Evolutionary conservation across 2,888 invertebrate genomes (phyloP), one percentile per base, ranked within the genome.

Genomic region (Phengaris arion): DNA sequence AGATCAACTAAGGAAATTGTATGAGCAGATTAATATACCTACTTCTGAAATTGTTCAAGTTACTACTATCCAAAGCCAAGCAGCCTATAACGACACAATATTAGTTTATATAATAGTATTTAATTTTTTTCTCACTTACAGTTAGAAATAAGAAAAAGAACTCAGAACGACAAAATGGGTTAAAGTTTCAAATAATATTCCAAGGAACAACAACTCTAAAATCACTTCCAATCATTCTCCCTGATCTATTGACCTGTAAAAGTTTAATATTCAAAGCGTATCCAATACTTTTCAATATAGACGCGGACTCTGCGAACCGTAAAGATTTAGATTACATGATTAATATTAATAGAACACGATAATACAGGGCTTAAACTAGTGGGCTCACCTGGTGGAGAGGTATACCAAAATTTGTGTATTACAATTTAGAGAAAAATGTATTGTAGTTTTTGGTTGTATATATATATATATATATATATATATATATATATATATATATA

Each of bases 121-220:
- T 35, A 35, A 35, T 35, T 4, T 35, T 22, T 35, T 35, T 35
- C 35, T 35, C 35, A 35, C 35, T 35, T 35, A 35, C 35, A 35
- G 4, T 4, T 4, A 35, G 35, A 35, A 35, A 35, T 4, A 35
- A 35, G 64, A 12, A 13, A 45, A 64, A 45, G 12, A 22, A 10
- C 55, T 55, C 55, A 45, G 6, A 12, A 12, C 13, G 12, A 10
- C 59, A 59, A 5, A 59, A 64, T 6, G 35, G 12, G 64, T 64
- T 45, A 9, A 10, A 64, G 22, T 64, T 75, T 75, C 70, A 74
- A 57, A 74, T 22, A 74, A 59, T 74, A 76, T 76, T 70, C 69
- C 69, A 48, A 48, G n/a, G 15, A 69, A 69, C 48, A 35, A 2
- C 2, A 69, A 46, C 68, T 48, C 46, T 69, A n/a, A 48, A 69